Evolutionary conservation across 2,113 vertebrate genomes (phyloP), one percentile per base, ranked within the genome.

Genomic region (Mormyrus iriodes): DNA sequence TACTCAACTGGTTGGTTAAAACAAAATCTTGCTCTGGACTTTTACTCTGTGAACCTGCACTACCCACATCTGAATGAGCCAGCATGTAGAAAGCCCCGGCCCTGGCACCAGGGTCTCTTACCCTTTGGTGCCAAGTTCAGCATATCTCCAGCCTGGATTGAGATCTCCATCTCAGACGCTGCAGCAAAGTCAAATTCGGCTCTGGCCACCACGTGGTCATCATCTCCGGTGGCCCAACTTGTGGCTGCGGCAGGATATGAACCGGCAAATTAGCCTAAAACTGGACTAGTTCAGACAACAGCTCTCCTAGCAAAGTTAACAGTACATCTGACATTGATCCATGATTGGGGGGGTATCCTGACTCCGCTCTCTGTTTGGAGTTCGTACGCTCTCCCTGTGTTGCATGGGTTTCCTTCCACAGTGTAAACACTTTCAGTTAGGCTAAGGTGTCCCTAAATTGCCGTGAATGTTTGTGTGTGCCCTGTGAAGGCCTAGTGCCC

Each of bases 121-220:
- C 98, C 98, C 97, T 97, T 99, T 15, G 98, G 98, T 84, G 98
- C 98, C 42, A 99, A 95, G 94, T 96, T 98, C 4, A 99, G 94
- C 96, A 99, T 96, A 92, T 98, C 98, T 93, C 98, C 98, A 86
- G 97, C 96, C 91, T 92, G 96, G 91, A 99, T 91, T 90, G 98
- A 98, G 92, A 99, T 95, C 95, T 99, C 98, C 93, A 99, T 98
- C 93, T 99, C 97, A 53, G 98, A 97, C 2, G 97, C 93, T 2
- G 97, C 97, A 85, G 7, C 94, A 91, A 99, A 99, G 91, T 99
- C 97, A 82, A 97, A 99, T 91, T 99, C 98, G 44, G 96, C 98
- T 95, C 97, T 96, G 91, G 97, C 98, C 89, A 99, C 97, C 17
- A 99, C 96, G 27, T 99, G 98, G 93, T 99, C 98, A 46, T 97